These are phyloP conservation scores for Euphydryas editha DNA, from an alignment of 2,888 invertebrate genomes.

Conservation along the genomic window DNA sequence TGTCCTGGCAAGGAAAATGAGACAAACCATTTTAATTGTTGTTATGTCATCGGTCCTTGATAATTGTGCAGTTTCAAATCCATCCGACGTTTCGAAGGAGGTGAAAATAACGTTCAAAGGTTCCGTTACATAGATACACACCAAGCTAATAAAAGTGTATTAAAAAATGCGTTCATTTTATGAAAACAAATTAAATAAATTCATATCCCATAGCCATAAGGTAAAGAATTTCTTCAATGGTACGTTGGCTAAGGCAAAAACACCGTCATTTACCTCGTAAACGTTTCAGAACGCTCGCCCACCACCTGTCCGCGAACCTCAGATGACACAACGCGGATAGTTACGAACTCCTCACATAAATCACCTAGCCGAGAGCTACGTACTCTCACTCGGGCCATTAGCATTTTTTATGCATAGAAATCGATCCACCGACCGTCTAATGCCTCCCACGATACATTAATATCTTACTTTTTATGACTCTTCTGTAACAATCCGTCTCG, in stretches of 20 bases:
- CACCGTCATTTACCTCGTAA: slow-evolving; percentile 34
- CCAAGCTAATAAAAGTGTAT: no score
- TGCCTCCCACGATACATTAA: slow-evolving; percentile 84
- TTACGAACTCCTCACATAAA: slow-evolving; percentile 73
- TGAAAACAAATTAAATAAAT: neutral
- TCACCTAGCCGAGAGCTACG: slow-evolving; percentile 69
- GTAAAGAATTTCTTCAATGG: slow-evolving; percentile 6
- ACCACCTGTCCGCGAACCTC: slow-evolving; percentile 61
- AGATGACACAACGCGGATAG: slow-evolving; percentile 63
- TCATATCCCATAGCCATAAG: neutral
- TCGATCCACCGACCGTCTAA: slow-evolving; percentile 80
- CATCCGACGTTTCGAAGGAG: no score
- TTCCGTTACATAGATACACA: no score
- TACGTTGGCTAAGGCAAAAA: slow-evolving; percentile 23
- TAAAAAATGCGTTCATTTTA: no score
- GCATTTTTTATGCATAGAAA: slow-evolving; percentile 84
- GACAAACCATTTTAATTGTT: no score
- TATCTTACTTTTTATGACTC: slow-evolving; percentile 84
- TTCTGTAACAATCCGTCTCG: slow-evolving; percentile 77
- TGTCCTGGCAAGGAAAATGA: no score
- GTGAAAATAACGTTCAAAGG: no score
- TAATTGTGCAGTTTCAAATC: no score
- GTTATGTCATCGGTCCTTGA: no score
- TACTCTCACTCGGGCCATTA: slow-evolving; percentile 77
- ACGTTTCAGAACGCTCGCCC: slow-evolving; percentile 30